These are phyloP conservation scores for Terebella lapidaria DNA, from an alignment of 2,888 invertebrate genomes.

Conservation along the genomic window DNA sequence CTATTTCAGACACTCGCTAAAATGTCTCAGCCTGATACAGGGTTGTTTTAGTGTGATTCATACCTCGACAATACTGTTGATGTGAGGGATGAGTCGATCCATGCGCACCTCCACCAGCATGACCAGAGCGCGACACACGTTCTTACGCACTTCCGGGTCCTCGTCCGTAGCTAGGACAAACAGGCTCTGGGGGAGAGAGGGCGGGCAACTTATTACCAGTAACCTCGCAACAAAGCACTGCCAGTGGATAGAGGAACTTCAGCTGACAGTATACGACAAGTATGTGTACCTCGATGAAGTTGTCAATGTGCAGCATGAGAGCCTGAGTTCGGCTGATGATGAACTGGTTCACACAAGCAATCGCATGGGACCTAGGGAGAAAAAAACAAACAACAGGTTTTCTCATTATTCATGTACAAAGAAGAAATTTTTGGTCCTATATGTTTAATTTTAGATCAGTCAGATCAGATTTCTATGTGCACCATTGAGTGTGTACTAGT, in stretches of 20 bases:
- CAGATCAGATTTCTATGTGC: neutral
- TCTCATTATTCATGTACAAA: no score
- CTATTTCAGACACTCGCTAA: no score
- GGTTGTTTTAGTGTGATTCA: no score
- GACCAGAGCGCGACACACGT: constrained; percentile 95
- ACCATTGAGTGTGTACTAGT: no score
- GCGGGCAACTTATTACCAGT: neutral
- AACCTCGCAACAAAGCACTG: no score
- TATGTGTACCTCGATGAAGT: constrained; percentile 72
- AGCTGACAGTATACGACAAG: neutral
- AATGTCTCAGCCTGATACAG: no score
- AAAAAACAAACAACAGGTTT: constrained; percentile 1
- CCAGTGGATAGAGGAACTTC: no score
- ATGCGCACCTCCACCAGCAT: constrained; percentile 92
- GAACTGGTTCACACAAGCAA: constrained; percentile 98
- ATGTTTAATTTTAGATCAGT: no score
- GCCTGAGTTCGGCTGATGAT: constrained; percentile 90
- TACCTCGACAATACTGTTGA: constrained; percentile 92
- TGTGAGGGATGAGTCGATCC: constrained; percentile 89
- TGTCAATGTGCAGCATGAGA: constrained; percentile 88
- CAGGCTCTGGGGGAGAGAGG: constrained; percentile 72
- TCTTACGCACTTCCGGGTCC: constrained; percentile 94
- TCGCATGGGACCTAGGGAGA: constrained; percentile 74
- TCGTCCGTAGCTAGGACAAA: constrained; percentile 93
- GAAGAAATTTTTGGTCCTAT: no score